Percentiles rank a stretch among this genome's conserved stretches.
phyloP scores from a whole-genome alignment of 2,797 vertebrate genomes.

The Telmatherina bonti region DNA sequence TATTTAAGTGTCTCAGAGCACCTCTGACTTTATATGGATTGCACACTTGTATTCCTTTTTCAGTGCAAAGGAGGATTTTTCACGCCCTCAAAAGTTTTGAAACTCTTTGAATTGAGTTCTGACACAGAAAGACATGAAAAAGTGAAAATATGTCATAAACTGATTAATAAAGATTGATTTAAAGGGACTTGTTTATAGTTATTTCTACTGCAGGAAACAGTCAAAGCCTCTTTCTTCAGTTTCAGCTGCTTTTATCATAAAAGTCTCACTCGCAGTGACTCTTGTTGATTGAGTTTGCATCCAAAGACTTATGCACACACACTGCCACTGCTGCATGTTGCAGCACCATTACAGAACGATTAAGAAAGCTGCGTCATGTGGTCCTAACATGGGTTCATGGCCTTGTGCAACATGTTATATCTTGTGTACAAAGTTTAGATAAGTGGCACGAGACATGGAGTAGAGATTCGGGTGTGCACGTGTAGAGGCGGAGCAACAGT shows the following conservation, averaged over 20 bases:
- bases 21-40: too few relatives aligned
- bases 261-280: neutral
- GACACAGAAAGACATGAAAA: too few relatives aligned
- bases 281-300: neutral
- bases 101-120: too few relatives aligned
- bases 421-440: slow-evolving; percentile 20
- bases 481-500: slow-evolving; percentile 11
- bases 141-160: too few relatives aligned
- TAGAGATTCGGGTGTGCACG: neutral
- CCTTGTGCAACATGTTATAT: slow-evolving; percentile 11
- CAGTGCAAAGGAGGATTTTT: too few relatives aligned
- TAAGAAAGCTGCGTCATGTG: neutral
- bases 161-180: too few relatives aligned
- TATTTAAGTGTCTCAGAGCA: too few relatives aligned
- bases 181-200: too few relatives aligned
- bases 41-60: too few relatives aligned
- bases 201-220: too few relatives aligned
- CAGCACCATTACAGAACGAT: neutral
- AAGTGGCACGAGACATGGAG: neutral
- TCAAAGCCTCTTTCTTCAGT: too few relatives aligned
- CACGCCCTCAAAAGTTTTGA: too few relatives aligned
- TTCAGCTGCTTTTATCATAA: neutral
- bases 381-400: neutral
- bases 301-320: neutral
- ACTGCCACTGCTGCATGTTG: neutral